These are phyloP conservation scores for Geotrypetes seraphini DNA, from an alignment of 2,797 vertebrate species.

Conservation along the genomic window DNA sequence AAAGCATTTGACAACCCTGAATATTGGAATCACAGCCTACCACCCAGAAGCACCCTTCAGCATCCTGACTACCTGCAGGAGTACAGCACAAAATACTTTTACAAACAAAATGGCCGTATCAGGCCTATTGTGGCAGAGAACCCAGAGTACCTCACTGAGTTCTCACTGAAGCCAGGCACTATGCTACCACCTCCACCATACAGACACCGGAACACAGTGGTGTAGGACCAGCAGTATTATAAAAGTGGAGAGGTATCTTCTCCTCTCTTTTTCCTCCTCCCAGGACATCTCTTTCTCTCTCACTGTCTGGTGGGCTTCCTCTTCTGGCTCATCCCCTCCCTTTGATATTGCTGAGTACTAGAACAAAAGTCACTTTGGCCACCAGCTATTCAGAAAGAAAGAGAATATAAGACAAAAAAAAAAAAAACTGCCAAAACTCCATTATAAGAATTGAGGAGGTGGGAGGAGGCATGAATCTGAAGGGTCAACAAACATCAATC, in stretches of 20 bases:
- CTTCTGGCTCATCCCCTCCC: constrained; percentile 42
- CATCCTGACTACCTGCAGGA: constrained; percentile 83
- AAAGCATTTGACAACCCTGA: constrained; percentile 97
- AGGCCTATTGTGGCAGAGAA: constrained; percentile 83
- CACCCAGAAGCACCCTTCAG: constrained; percentile 76
- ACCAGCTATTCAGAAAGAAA: constrained; percentile 23
- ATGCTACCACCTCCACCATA: constrained; percentile 91
- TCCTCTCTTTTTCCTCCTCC: constrained; percentile 33
- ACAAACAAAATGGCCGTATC: constrained; percentile 91
- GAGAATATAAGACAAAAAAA: constrained; percentile 27
- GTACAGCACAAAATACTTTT: constrained; percentile 86
- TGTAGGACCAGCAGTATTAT: constrained; percentile 52
- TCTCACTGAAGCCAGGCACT: constrained; percentile 80
- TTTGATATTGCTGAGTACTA: constrained; percentile 39
- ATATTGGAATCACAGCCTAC: constrained; percentile 95
- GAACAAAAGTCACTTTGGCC: constrained; percentile 14
- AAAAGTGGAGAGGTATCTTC: constrained; percentile 30
- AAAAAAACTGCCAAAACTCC: constrained; percentile 24
- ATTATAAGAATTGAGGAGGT: background rate
- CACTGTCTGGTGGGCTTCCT: constrained; percentile 53
- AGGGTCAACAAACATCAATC: constrained; percentile 1
- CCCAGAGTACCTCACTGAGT: constrained; percentile 89
- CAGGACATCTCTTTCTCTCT: constrained; percentile 33
- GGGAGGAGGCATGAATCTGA: constrained; percentile 13
- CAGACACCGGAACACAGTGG: constrained; percentile 95